Percentiles rank a stretch among this genome's conserved stretches.
Conservation (phyloP, 2,797 vertebrate genomes). For the Miichthys miiuy region DNA sequence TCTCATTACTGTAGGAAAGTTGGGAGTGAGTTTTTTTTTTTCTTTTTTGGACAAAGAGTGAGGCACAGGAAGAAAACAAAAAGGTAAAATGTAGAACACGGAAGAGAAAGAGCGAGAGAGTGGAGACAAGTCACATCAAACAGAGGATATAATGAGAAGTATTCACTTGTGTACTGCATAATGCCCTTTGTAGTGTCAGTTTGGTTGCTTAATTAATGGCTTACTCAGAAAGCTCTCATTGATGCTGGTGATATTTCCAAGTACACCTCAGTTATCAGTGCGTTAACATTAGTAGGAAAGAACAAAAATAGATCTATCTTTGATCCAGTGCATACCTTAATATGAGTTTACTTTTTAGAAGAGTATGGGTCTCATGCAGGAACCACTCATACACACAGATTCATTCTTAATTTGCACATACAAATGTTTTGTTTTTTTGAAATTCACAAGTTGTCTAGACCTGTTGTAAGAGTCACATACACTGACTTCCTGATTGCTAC, state of each 20-base stretch:
- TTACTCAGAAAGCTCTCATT: slow-evolving; percentile 40
- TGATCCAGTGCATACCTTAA: not conserved
- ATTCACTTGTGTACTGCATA: slow-evolving; percentile 48
- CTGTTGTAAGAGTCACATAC: not conserved
- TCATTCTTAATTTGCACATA: not conserved
- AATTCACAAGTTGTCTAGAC: not conserved
- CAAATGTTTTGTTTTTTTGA: no score
- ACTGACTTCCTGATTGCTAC: not conserved
- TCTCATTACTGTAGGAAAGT: not conserved
- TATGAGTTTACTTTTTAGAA: not conserved
- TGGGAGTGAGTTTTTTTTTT: not conserved
- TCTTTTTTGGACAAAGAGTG: not conserved
- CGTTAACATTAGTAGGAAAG: slow-evolving; percentile 25
- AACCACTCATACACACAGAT: not conserved
- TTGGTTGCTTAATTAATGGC: slow-evolving; percentile 49
- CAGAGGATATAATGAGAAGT: slow-evolving; percentile 34
- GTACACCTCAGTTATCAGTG: slow-evolving; percentile 21
- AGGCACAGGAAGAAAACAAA: not conserved
- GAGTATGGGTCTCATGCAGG: not conserved
- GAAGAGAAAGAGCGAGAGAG: not conserved
- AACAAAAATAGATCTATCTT: slow-evolving; percentile 1
- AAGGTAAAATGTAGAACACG: not conserved
- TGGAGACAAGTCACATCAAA: slow-evolving; percentile 35
- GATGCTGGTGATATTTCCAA: slow-evolving; percentile 40
- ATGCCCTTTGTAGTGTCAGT: slow-evolving; percentile 44